These are phyloP conservation scores for Agapornis roseicollis DNA, from an alignment of 2,113 vertebrate genomes.

Conservation along the genomic window DNA sequence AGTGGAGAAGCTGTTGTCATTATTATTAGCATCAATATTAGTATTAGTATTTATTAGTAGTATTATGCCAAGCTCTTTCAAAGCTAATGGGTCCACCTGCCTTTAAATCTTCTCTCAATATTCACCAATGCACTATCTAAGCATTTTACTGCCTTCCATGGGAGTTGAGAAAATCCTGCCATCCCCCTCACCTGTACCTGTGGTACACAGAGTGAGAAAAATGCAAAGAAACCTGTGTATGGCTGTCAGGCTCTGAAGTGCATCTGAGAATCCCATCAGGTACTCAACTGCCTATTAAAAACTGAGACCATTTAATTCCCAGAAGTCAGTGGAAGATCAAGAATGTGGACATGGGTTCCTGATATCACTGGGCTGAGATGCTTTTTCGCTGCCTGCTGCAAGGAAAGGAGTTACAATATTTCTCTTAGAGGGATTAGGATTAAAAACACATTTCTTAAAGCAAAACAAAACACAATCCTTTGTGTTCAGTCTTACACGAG, in stretches of 20 bases:
- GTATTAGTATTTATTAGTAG: not conserved
- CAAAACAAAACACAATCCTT: not conserved
- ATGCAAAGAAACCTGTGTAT: not conserved
- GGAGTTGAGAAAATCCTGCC: not conserved
- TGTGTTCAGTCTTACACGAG: not conserved
- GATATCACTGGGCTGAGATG: not conserved
- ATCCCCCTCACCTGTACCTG: not conserved
- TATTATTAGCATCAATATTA: not conserved
- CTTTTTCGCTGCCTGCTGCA: not conserved
- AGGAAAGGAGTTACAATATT: not conserved
- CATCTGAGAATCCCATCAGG: not conserved
- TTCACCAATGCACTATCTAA: not conserved
- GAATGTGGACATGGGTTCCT: not conserved
- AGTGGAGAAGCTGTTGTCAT: not conserved
- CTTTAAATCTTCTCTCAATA: not conserved
- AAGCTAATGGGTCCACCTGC: not conserved
- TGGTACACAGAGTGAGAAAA: not conserved
- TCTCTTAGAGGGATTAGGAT: not conserved
- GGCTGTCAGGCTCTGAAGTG: not conserved
- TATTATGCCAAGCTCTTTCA: not conserved
- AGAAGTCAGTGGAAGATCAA: not conserved
- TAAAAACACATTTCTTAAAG: not conserved
- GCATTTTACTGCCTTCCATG: not conserved
- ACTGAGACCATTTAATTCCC: not conserved
- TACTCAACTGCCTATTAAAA: not conserved